These are phyloP conservation scores for Parnassius orleans DNA, from an alignment of 2,888 invertebrate genomes.

Conservation along the genomic window DNA sequence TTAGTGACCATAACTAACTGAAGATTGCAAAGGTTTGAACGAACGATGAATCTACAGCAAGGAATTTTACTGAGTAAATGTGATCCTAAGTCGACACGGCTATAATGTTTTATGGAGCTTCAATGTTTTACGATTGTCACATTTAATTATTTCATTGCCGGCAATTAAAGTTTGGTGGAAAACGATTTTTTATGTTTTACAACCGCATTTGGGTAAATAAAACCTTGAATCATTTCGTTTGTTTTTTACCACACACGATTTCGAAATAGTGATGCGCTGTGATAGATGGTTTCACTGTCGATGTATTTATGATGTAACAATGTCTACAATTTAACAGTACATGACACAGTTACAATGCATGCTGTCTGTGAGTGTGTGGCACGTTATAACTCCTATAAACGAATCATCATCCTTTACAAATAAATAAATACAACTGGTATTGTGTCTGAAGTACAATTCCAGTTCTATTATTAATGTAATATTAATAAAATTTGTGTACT, in stretches of 20 bases:
- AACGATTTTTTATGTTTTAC: slow-evolving; percentile 73
- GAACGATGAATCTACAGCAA: slow-evolving; percentile 26
- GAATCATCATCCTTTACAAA: not conserved
- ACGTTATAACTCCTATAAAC: not conserved
- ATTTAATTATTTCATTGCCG: slow-evolving; percentile 79
- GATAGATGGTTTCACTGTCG: slow-evolving; percentile 36
- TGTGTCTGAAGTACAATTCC: too few relatives aligned
- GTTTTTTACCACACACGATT: slow-evolving; percentile 78
- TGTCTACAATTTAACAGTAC: slow-evolving; percentile 19
- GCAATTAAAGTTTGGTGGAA: slow-evolving; percentile 78
- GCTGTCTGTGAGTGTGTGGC: not conserved
- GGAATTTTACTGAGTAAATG: slow-evolving; percentile 46
- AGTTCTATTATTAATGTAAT: too few relatives aligned
- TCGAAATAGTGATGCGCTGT: slow-evolving; percentile 54
- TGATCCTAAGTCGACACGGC: slow-evolving; percentile 55
- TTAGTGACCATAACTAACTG: not conserved
- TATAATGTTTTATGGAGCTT: slow-evolving; percentile 68
- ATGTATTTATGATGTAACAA: slow-evolving; percentile 38
- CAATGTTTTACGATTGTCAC: slow-evolving; percentile 79
- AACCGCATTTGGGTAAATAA: slow-evolving; percentile 77
- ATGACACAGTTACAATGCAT: not conserved
- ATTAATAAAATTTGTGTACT: too few relatives aligned
- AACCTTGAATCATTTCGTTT: slow-evolving; percentile 61
- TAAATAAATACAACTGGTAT: too few relatives aligned
- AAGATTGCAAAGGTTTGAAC: not conserved